A percentile compares a stretch with the other conserved stretches of the same genome.
phyloP scores from a whole-genome alignment of 2,797 vertebrate species.

The Pagetopsis macropterus region DNA sequence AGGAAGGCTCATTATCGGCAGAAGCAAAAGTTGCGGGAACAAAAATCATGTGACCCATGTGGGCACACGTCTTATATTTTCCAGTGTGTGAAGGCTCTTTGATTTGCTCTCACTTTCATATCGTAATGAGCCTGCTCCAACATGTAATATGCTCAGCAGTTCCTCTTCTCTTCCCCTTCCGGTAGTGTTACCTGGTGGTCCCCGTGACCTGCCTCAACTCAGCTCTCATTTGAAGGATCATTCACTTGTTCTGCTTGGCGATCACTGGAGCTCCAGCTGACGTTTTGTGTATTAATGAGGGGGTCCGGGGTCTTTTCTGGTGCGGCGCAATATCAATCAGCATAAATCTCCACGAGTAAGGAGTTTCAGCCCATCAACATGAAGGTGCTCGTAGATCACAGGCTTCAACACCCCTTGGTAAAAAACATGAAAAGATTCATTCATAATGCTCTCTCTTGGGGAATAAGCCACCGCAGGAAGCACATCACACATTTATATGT shows the following conservation, averaged over 20 bases:
- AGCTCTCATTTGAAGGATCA: slow-evolving; percentile 65
- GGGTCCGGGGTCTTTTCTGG: slow-evolving; percentile 43
- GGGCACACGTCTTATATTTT: slow-evolving; percentile 70
- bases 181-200: slow-evolving; percentile 55
- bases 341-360: slow-evolving; percentile 72
- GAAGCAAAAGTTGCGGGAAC: slow-evolving; percentile 78
- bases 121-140: slow-evolving; percentile 76
- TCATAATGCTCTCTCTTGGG: slow-evolving; percentile 49
- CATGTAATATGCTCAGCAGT: slow-evolving; percentile 59
- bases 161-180: slow-evolving; percentile 45
- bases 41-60: slow-evolving; percentile 80
- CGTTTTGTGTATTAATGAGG: slow-evolving; percentile 68
- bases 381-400: slow-evolving; percentile 70
- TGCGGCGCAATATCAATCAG: slow-evolving; percentile 65
- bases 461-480: slow-evolving; percentile 12
- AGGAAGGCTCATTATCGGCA: slow-evolving; percentile 82
- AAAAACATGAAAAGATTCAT: slow-evolving; percentile 58
- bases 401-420: slow-evolving; percentile 38
- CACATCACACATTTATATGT: slow-evolving; percentile 9
- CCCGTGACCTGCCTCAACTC: slow-evolving; percentile 58
- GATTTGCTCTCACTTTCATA: slow-evolving; percentile 77
- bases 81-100: slow-evolving; percentile 72
- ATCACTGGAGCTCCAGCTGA: slow-evolving; percentile 48
- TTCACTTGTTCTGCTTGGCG: slow-evolving; percentile 58
- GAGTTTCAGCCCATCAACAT: slow-evolving; percentile 67